Percentiles rank a stretch among this genome's conserved stretches.
phyloP scores from a whole-genome alignment of 2,888 invertebrate genomes.

The Galeopsomyia nigrocyanea region DNA sequence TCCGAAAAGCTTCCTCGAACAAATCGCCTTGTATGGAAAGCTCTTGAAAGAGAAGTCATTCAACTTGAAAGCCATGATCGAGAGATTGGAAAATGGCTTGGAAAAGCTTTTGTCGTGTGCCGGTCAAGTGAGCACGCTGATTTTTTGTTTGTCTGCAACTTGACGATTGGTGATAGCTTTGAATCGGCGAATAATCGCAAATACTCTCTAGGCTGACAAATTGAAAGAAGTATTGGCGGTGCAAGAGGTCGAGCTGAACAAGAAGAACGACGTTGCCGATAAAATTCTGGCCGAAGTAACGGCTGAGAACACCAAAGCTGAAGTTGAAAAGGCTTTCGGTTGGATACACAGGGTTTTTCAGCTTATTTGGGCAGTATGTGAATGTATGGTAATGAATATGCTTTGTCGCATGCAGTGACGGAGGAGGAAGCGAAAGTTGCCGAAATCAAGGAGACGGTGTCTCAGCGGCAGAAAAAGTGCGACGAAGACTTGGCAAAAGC shows the following conservation, averaged over 20 bases:
- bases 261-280: conserved; percentile 92
- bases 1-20: conserved; percentile 95
- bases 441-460: conserved; percentile 89
- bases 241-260: conserved; percentile 86
- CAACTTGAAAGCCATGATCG: conserved; percentile 82
- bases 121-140: conserved; percentile 75
- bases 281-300: conserved; percentile 88
- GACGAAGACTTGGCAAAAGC: conserved; percentile 91
- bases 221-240: conserved; percentile 82
- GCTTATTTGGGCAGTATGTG: not conserved
- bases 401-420: conserved; percentile 69
- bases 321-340: conserved; percentile 85
- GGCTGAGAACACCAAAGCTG: conserved; percentile 91
- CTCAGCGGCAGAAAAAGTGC: conserved; percentile 87
- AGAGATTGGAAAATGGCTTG: conserved; percentile 87
- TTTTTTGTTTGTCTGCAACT: not conserved
- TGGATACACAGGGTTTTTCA: not conserved
- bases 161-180: not conserved
- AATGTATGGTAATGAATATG: not conserved
- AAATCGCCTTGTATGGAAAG: conserved; percentile 86
- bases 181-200: not conserved
- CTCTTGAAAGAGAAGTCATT: conserved; percentile 77
- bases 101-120: conserved; percentile 89
- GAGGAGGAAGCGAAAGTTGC: conserved; percentile 93
- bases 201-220: conserved; percentile 75